These are phyloP conservation scores for Bagarius yarrelli DNA, from an alignment of 2,113 vertebrate genomes.

Conservation along the genomic window DNA sequence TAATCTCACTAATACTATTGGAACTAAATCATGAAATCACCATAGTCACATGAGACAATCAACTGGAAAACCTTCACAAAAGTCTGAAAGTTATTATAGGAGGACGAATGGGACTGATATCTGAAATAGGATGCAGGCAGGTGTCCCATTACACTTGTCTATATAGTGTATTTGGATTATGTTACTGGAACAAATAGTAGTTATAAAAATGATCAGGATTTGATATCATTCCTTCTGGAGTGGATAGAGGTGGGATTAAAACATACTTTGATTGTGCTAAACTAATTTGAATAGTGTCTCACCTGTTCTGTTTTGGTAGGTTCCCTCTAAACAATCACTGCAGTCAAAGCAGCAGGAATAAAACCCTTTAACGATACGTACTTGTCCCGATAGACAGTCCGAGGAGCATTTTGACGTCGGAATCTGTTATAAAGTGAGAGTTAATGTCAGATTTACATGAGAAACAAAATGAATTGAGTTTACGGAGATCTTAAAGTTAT, in stretches of 20 bases:
- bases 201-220: not conserved
- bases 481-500: not conserved
- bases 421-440: slow-evolving; percentile 64
- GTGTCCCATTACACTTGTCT: too few species aligned
- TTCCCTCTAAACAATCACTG: slow-evolving; percentile 78
- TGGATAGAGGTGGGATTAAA: not conserved
- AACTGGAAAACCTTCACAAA: too few species aligned
- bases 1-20: too few species aligned
- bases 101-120: too few species aligned
- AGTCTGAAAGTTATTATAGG: too few species aligned
- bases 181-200: not conserved
- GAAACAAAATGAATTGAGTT: not conserved
- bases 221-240: not conserved
- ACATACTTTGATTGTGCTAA: not conserved
- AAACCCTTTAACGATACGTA: slow-evolving; percentile 73
- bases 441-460: not conserved
- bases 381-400: slow-evolving; percentile 72
- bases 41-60: too few species aligned
- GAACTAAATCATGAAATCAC: too few species aligned
- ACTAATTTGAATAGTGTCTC: not conserved
- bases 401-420: slow-evolving; percentile 79
- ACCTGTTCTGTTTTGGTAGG: slow-evolving; percentile 70
- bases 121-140: too few species aligned
- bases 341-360: slow-evolving; percentile 86
- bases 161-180: too few species aligned